Base-by-base conservation (phyloP, 2,113 vertebrate genomes). In the Trachemys scripta region DNA sequence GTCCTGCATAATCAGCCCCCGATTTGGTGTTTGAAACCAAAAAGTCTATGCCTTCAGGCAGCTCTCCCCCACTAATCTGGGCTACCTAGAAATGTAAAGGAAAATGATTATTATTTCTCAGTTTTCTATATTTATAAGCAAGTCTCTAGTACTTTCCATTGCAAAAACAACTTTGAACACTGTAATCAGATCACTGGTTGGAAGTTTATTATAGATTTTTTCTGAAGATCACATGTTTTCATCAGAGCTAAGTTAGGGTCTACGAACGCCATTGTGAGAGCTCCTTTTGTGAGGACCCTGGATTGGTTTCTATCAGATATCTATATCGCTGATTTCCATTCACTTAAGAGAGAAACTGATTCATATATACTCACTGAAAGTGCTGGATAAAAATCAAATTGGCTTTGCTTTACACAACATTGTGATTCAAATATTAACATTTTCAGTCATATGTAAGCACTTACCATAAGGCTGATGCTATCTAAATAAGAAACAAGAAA, bases 321-420 rank as follows among this genome's bases (percentile, higher is more conserved):
- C 45, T 85, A 29, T 57, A 57, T 22, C 83, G 94, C 62, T 29
- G 27, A 59, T 84, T 96, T 84, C 11, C 24, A 82, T 91, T 92
- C 82, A 5, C n/a, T 91, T 53, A 72, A 24, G 65, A 88, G 38
- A 89, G 49, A 47, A 80, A 79, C 54, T 88, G 62, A 79, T 94
- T 91, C 51, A 90, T 85, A 90, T 81, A 81, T 91, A 1, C 3
- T 31, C 2, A 0, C 2, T 6, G 59, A 87, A 92, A 90, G 54
- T 83, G 16, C 16, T 59, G 87, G 35, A n/a, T 19, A 45, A 69
- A 31, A 88, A 89, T 90, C 51, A 56, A 6, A n/a, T 0, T 4
- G 56, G 45, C 7, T 83, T 57, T 80, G 24, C 57, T 93, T 50
- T 56, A 72, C 25, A n/a, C 14, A 76, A 80, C 31, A 54, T 80